Evolutionary conservation across 2,797 vertebrate species (phyloP), one percentile per base, ranked within the genome.

Genomic region (Chelidonichthys spinosus): DNA sequence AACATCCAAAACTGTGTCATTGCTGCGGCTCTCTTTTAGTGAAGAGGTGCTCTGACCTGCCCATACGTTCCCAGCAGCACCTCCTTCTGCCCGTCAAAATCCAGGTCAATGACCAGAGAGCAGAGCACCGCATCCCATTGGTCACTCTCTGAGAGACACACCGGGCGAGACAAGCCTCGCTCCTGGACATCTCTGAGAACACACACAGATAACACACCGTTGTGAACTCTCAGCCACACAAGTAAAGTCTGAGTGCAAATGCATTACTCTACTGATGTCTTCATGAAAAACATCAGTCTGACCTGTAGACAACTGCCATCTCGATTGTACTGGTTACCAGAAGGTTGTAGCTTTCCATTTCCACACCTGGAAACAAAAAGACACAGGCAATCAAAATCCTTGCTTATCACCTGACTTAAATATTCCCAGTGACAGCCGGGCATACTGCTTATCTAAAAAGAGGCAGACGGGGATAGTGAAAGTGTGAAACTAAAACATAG

Each of bases 41-140:
- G 17, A 7, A 6, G 40, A 42, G 0, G 40, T 42, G 1, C 2
- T 43, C 79, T 79, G 2, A 97, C 97, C 96, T 97, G 96, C 53
- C 97, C 97, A 0, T 97, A 97, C 0, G 97, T 98, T 82, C 96
- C 97, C 70, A 98, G 79, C 37, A 98, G 90, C 72, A 98, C 93
- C 83, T 98, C 97, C 0, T 92, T 93, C 40, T 90, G 92, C 5
- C 96, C 95, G 0, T 98, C 97, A 76, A 97, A 95, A 67, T 97
- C 95, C 55, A 97, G 72, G 36, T 97, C 96, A 0, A 96, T 96
- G 69, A 96, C 95, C 35, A 97, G 88, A 36, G 97, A 95, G 39
- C 96, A 97, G 0, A 97, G 94, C 39, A 97, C 93, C 0, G 96
- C 96, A 37, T 98, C 97, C 63, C 94, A 96, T 84, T 96, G 96